Percentiles rank a stretch among this genome's conserved stretches.
These are phyloP conservation scores for Archilochus colubris DNA, from an alignment of 2,113 vertebrate species.

Conservation along the genomic window DNA sequence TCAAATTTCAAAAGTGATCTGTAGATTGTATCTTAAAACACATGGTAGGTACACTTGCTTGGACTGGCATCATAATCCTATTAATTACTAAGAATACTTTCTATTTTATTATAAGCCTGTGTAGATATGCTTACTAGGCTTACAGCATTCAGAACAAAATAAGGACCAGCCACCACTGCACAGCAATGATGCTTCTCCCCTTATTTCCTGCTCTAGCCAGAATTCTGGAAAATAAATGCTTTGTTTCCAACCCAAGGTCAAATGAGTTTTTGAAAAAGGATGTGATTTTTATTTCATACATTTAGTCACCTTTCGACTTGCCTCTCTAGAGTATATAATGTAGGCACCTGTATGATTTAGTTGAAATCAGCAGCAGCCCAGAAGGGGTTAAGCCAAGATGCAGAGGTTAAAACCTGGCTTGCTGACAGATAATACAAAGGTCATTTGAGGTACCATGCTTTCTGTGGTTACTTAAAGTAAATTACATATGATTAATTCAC, in stretches of 20 bases:
- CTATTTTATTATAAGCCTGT: not conserved
- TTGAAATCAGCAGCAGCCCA: not conserved
- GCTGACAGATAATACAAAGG: conserved; percentile 35
- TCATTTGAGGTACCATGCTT: conserved; percentile 5
- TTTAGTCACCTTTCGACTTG: not conserved
- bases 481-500: conserved; percentile 66
- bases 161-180: accelerated
- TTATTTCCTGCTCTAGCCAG: not conserved
- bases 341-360: not conserved
- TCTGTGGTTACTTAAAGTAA: conserved; percentile 57
- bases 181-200: not conserved
- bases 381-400: not conserved
- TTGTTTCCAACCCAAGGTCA: not conserved
- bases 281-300: not conserved
- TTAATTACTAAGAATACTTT: not conserved
- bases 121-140: not conserved
- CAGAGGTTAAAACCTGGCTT: conserved; percentile 22
- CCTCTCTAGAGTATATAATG: not conserved
- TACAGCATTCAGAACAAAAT: not conserved
- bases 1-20: not conserved
- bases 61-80: not conserved
- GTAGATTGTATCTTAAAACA: not conserved
- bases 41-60: not conserved
- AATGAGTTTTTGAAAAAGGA: not conserved
- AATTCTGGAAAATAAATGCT: not conserved